These are phyloP conservation scores for Brachirus orientalis DNA, from an alignment of 2,113 vertebrate genomes.

Conservation along the genomic window DNA sequence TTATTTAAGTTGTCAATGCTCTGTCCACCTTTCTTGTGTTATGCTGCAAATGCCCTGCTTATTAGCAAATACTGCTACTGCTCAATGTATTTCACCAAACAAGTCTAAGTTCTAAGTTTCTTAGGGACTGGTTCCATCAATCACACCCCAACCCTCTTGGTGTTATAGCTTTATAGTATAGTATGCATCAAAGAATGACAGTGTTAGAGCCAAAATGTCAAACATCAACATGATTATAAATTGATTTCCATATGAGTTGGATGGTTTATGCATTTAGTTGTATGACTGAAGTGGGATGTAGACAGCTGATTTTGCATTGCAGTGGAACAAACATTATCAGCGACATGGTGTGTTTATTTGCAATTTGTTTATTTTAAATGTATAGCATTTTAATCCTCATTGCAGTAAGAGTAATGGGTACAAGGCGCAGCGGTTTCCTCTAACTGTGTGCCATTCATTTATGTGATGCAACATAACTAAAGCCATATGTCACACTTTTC, in stretches of 20 bases:
- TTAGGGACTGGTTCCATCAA: background rate
- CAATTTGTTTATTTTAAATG: background rate
- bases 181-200: background rate
- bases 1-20: constrained; percentile 20
- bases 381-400: background rate
- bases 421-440: too few relatives aligned
- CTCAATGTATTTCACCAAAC: constrained; percentile 10
- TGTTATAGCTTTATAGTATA: background rate
- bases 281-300: too few relatives aligned
- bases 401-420: background rate
- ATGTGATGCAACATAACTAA: background rate
- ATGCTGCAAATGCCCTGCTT: constrained; percentile 11
- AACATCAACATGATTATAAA: constrained; percentile 12
- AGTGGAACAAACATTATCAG: too few relatives aligned
- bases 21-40: background rate
- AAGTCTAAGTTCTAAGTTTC: background rate
- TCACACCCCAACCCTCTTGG: background rate
- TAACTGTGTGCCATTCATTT: background rate
- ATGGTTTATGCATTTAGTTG: constrained; percentile 2
- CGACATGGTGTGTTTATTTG: background rate
- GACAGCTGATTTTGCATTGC: too few relatives aligned
- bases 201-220: background rate
- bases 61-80: constrained; percentile 22
- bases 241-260: constrained; percentile 3
- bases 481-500: too few relatives aligned